Evolutionary conservation across 2,888 invertebrate species (phyloP).

Genomic region (Achlya flavicornis): DNA sequence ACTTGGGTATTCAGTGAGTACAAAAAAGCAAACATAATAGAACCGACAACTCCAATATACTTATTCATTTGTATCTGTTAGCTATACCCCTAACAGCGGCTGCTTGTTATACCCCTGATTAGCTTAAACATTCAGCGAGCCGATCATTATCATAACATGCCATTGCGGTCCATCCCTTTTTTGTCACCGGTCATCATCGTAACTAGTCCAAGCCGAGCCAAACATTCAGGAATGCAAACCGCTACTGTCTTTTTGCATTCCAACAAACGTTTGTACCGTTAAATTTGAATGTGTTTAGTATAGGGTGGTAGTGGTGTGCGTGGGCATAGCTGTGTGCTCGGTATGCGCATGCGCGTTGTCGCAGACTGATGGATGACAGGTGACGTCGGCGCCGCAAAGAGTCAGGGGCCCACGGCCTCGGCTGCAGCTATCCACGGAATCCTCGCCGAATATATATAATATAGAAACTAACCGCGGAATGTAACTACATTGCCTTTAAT

Average conservation of each 20-base stretch:
- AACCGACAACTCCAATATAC: not conserved
- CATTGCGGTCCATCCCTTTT: slow-evolving; percentile 67
- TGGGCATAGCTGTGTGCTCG: slow-evolving; percentile 34
- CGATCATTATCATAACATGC: slow-evolving; percentile 57
- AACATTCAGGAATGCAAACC: slow-evolving; percentile 65
- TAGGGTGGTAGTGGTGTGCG: not conserved
- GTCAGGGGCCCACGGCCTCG: slow-evolving; percentile 44
- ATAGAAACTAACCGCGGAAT: slow-evolving; percentile 48
- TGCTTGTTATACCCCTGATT: slow-evolving; percentile 30
- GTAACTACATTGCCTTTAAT: slow-evolving; percentile 51
- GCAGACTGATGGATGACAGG: slow-evolving; percentile 83
- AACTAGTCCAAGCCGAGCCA: slow-evolving; percentile 46
- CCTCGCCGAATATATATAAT: slow-evolving; percentile 52
- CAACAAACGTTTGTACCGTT: slow-evolving; percentile 27
- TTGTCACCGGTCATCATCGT: slow-evolving; percentile 59
- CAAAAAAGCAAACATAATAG: slow-evolving; percentile 5
- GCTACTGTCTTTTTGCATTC: slow-evolving; percentile 74
- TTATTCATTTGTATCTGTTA: slow-evolving; percentile 7
- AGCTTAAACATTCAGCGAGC: slow-evolving; percentile 36
- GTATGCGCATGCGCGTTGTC: slow-evolving; percentile 74
- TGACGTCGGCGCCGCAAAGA: slow-evolving; percentile 61
- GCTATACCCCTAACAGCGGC: slow-evolving; percentile 8
- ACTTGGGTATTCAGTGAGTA: not conserved
- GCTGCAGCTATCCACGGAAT: not conserved
- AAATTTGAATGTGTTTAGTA: slow-evolving; percentile 12